Conservation (phyloP, 2,797 vertebrate genomes). For the Pempheris klunzingeri region DNA sequence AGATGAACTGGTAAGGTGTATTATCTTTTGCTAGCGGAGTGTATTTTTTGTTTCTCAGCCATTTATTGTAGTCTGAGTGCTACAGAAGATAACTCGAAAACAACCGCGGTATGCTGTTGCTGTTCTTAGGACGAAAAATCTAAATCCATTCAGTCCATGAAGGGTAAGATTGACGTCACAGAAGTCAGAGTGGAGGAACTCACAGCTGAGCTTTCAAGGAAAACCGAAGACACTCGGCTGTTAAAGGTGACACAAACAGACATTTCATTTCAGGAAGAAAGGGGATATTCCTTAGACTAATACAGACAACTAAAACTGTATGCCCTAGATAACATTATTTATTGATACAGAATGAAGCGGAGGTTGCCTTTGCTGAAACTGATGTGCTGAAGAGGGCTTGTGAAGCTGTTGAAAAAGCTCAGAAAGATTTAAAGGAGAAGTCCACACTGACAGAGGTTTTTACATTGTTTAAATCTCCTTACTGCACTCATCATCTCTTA, state of each 20-base stretch:
- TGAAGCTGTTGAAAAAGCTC: constrained; percentile 81
- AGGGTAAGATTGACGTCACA: constrained; percentile 59
- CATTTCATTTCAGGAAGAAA: background rate
- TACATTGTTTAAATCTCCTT: constrained; percentile 14
- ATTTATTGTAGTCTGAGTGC: background rate
- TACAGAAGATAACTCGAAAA: background rate
- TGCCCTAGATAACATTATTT: background rate
- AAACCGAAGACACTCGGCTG: constrained; percentile 66
- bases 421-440: constrained; percentile 76
- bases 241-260: constrained; percentile 72
- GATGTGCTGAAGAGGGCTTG: constrained; percentile 76
- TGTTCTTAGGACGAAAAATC: constrained; percentile 73
- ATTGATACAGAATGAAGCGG: constrained; percentile 76
- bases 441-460: constrained; percentile 82
- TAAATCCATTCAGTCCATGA: constrained; percentile 69
- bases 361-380: constrained; percentile 78
- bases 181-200: constrained; percentile 70
- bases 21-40: constrained; percentile 9
- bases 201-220: constrained; percentile 73
- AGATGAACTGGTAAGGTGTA: constrained; percentile 84
- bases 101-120: background rate
- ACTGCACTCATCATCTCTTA: background rate
- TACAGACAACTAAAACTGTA: background rate
- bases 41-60: constrained; percentile 1
- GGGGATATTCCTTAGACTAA: background rate